Base-by-base conservation (phyloP, 2,113 vertebrate species). In the Hippolais icterina region DNA sequence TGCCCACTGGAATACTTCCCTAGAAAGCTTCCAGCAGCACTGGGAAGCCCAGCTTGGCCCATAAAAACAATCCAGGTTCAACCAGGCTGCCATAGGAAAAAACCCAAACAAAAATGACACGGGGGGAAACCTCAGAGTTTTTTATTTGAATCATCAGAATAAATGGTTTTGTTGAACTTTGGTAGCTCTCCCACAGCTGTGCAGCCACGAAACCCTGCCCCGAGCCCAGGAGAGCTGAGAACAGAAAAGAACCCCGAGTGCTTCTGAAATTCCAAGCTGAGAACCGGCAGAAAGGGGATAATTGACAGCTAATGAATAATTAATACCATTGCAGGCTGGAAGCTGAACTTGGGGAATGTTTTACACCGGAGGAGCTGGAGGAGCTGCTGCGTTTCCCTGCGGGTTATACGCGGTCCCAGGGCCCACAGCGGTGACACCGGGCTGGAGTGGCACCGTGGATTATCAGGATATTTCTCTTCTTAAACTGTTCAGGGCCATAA, bases 221-320 rank as follows among this genome's bases (percentile, higher is more conserved):
- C 0, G 5, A 76, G 63, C 24, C n/a, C 77, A 5, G 74, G 37
- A 72, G 49, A 49, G 27, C 39, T 4, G 53, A 37, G 68, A 35
- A 16, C 2, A 42, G 75, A 49, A 28, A 29, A 15, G 5, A 61
- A 33, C 27, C 1, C 13, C 0, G 2, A 11, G 14, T 1, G 25
- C 57, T 18, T 15, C 50, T 83, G 64, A 69, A 69, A 68, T 69
- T 60, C 37, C 46, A 72, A 47, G 64, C 66, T 15, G 44, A 57
- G 39, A 47, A 23, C 22, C 0, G 0, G 83, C 90, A 71, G 72
- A 46, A 59, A 68, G 41, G 44, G 27, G 39, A 44, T 54, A 74
- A 88, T 10, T 81, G 64, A 7, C 24, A 3, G 79, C 33, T 74
- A 19, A 72, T 86, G n/a, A 75, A 69, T 82, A 79, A 81, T 90